These are phyloP conservation scores for Prinia subflava DNA, from an alignment of 2,113 vertebrate species.

Conservation along the genomic window DNA sequence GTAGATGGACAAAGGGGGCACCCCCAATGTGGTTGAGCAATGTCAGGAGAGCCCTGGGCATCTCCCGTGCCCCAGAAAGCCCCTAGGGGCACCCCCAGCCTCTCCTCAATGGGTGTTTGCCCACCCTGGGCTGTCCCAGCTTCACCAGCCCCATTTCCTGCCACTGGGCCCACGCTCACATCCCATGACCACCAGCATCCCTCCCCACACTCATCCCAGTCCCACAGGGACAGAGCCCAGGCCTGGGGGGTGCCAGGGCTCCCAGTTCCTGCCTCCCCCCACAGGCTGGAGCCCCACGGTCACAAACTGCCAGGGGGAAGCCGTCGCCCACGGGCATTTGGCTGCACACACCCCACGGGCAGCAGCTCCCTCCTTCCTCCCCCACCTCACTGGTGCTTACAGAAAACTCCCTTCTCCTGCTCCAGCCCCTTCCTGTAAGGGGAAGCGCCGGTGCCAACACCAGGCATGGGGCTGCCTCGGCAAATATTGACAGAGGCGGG, in stretches of 20 bases:
- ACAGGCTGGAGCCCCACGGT: fast-evolving
- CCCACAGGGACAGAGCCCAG: fast-evolving
- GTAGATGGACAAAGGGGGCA: fast-evolving
- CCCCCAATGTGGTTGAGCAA: fast-evolving
- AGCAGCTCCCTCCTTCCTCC: neutral
- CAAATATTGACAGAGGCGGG: slow-evolving; percentile 51
- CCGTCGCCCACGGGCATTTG: fast-evolving
- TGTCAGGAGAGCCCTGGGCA: neutral
- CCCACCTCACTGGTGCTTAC: neutral
- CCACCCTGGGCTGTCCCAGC: neutral
- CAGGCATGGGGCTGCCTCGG: neutral
- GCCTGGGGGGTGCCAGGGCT: fast-evolving
- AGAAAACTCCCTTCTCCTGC: neutral
- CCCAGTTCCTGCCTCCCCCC: neutral
- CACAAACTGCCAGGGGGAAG: fast-evolving
- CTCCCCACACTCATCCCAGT: fast-evolving
- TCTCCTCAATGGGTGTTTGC: fast-evolving
- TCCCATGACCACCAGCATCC: neutral
- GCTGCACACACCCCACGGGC: fast-evolving
- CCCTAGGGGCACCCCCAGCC: neutral
- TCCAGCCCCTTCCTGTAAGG: slow-evolving; percentile 48
- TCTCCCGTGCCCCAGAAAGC: neutral
- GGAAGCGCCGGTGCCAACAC: neutral
- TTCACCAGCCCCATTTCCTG: neutral
- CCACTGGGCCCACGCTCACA: fast-evolving